Base-by-base conservation (phyloP, 30 jellyfish, hydroid and myxozoan species). In the Turritopsis dohrnii region DNA sequence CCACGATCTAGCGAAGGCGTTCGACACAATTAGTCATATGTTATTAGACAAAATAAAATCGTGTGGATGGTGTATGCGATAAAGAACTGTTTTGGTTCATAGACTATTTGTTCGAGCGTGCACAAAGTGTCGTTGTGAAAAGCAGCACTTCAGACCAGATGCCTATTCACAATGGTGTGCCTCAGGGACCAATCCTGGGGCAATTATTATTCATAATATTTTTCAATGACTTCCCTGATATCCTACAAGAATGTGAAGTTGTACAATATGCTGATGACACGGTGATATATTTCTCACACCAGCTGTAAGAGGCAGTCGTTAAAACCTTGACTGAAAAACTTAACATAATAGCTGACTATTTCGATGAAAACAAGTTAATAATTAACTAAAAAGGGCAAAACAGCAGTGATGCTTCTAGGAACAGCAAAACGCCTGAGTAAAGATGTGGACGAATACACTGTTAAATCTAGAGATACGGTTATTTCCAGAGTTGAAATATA, bases 51-150 rank as follows among this genome's bases (percentile, higher is more conserved):
- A 41, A 41, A 41, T 41, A 5, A 5, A 13, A 41, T 41, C 60
- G 5, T 41, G 13, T 41, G 60, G 60, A 41, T 41, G 60, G 60
- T 3, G 60, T 41, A 41, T 41, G 13, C 13, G 60, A 41, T 13
- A 41, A 41, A 41, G 60, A 41, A 41, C 60, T 41, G 13, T 41
- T 41, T 13, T 41, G 60, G 60, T 41, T 41, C 13, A 13, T 13
- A 41, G 60, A 41, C 60, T 41, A 41, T 41, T 21, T 74, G 52
- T 21, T 21, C 21, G 13, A 74, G 8, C 8, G 52, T 4, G 7
- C 87, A 71, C 86, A 84, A 86, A n/a, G 87, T 22, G 90, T 84
- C 52, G 79, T 73, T 52, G 72, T 84, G 27, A 79, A 84, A 22
- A 76, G 87, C 60, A 79, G 76, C 54, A 71, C 52, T 86, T 84